These are phyloP conservation scores for Antennarius striatus DNA, from an alignment of 2,113 vertebrate genomes.

Conservation along the genomic window DNA sequence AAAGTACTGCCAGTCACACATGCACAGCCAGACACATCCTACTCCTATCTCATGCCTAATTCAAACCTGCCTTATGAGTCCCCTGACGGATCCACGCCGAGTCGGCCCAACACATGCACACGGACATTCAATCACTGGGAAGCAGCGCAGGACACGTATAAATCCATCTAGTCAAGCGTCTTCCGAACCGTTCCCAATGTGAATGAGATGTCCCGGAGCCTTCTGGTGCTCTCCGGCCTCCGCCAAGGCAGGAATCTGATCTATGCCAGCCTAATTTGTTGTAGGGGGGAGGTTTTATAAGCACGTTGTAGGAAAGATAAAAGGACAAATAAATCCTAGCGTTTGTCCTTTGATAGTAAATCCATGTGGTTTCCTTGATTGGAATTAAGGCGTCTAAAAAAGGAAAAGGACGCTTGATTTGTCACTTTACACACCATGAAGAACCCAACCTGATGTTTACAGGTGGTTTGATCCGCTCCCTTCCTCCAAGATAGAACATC, in stretches of 20 bases:
- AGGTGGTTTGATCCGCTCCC: too few relatives aligned
- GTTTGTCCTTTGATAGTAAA: slow-evolving; percentile 49
- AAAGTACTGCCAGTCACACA: slow-evolving; percentile 64
- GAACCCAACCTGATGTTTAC: too few relatives aligned
- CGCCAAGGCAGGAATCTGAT: slow-evolving; percentile 69
- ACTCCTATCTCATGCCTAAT: slow-evolving; percentile 73
- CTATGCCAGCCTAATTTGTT: slow-evolving; percentile 65
- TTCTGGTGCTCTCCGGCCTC: slow-evolving; percentile 56
- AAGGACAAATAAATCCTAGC: slow-evolving; percentile 62
- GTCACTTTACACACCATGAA: too few relatives aligned
- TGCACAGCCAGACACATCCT: slow-evolving; percentile 46
- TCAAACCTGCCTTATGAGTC: slow-evolving; percentile 78
- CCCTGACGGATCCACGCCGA: slow-evolving; percentile 67
- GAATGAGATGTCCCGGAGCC: slow-evolving; percentile 73
- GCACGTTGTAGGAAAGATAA: slow-evolving; percentile 54
- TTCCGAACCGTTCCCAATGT: slow-evolving; percentile 69
- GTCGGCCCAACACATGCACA: slow-evolving; percentile 75
- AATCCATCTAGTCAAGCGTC: slow-evolving; percentile 75
- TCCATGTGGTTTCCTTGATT: slow-evolving; percentile 38
- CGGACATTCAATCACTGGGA: slow-evolving; percentile 75
- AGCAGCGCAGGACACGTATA: slow-evolving; percentile 64
- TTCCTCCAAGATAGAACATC: too few relatives aligned
- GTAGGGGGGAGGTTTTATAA: slow-evolving; percentile 63
- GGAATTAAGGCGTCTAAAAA: not conserved
- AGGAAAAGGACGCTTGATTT: too few relatives aligned